A percentile compares a stretch with the other conserved stretches of the same genome.
Evolutionary conservation across 2,888 invertebrate species (phyloP).

Genomic region (Harpagoxenus sublaevis): DNA sequence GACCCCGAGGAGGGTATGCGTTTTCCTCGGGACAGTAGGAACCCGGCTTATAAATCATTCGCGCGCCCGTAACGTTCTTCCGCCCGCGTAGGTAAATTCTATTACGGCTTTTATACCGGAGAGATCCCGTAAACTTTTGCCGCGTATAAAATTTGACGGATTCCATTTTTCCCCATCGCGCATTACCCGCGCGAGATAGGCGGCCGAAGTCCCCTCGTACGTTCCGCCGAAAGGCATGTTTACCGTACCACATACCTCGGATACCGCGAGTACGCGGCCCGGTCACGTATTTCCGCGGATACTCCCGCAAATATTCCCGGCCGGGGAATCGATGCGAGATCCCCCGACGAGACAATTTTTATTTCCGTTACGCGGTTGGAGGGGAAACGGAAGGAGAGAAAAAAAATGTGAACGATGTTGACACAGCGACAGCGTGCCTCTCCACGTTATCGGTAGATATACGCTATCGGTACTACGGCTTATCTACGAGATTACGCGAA

Average conservation of each 20-base stretch:
- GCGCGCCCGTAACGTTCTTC: constrained; percentile 26
- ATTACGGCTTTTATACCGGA: constrained; percentile 20
- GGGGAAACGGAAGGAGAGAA: not conserved
- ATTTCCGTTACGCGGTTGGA: not conserved
- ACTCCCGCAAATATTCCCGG: not conserved
- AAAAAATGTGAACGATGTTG: not conserved
- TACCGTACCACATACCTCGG: not conserved
- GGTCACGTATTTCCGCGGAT: constrained; percentile 8
- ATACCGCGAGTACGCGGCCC: not conserved
- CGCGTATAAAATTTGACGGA: constrained; percentile 45
- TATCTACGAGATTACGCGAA: constrained; percentile 61
- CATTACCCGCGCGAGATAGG: not conserved
- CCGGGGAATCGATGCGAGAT: constrained; percentile 14
- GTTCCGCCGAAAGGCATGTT: constrained; percentile 38
- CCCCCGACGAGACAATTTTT: not conserved
- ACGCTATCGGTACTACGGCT: constrained; percentile 58
- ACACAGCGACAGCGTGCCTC: not conserved
- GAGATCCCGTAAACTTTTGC: constrained; percentile 45
- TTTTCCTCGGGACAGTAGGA: constrained; percentile 34
- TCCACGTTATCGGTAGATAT: constrained; percentile 27
- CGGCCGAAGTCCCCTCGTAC: not conserved
- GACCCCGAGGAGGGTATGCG: constrained; percentile 44
- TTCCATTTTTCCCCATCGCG: constrained; percentile 27
- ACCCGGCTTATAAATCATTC: constrained; percentile 51
- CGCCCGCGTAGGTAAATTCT: constrained; percentile 48